Evolutionary conservation across 2,113 vertebrate genomes (phyloP).

Genomic region (Climacteris rufus): DNA sequence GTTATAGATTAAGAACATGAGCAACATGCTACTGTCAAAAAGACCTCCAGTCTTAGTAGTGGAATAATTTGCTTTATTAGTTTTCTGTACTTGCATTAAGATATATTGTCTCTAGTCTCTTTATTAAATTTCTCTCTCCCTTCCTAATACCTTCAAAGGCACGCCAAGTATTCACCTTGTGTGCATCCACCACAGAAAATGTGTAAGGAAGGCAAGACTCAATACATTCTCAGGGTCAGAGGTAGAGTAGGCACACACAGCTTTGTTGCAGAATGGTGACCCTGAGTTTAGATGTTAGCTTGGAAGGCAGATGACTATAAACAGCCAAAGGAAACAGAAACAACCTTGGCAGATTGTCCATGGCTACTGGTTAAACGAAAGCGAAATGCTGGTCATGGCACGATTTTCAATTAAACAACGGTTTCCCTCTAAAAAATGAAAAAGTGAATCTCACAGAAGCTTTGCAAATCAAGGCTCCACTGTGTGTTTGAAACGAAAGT

Average conservation of each 20-base stretch:
- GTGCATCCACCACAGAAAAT: neutral
- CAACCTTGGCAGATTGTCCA: too few species aligned
- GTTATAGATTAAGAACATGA: neutral
- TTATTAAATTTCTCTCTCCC: rapidly evolving
- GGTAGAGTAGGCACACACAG: too few species aligned
- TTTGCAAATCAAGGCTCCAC: neutral
- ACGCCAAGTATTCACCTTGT: neutral
- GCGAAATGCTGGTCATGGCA: rapidly evolving
- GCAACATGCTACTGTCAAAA: neutral
- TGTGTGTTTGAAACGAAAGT: neutral
- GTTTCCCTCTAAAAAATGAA: neutral
- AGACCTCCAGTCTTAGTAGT: neutral
- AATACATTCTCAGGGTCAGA: neutral
- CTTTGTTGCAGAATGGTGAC: neutral
- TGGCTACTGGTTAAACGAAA: neutral
- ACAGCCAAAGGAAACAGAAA: neutral
- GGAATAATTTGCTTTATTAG: neutral
- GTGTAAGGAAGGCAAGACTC: neutral
- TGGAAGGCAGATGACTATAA: neutral
- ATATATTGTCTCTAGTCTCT: neutral
- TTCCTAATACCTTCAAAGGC: neutral
- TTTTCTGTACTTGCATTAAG: neutral
- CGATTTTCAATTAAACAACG: neutral
- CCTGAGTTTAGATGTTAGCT: neutral
- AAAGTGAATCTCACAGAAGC: neutral